Conservation (phyloP, 2,797 vertebrate genomes). For the Dicrostonyx torquatus region DNA sequence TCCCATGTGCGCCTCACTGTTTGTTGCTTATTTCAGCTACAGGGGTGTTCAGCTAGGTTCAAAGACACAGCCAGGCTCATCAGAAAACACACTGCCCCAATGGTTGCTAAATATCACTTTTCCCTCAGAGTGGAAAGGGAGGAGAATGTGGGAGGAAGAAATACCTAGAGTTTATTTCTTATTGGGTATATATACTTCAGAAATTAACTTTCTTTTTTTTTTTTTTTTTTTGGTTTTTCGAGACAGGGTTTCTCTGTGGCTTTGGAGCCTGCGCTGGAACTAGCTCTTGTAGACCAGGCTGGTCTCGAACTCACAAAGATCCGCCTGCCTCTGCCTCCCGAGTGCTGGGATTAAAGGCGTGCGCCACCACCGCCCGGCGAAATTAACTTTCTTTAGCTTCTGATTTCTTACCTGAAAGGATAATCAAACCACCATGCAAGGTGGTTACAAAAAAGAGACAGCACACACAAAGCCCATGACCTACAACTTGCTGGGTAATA, state of each 20-base stretch:
- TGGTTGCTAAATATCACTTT: not conserved
- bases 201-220: constrained; percentile 18
- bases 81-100: not conserved
- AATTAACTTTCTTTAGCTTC: constrained; percentile 2
- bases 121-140: not conserved
- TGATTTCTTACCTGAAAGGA: not conserved
- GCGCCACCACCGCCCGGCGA: too few species aligned
- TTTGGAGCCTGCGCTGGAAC: too few species aligned
- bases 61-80: not conserved
- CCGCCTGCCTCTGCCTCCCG: too few species aligned
- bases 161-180: not conserved
- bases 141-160: not conserved
- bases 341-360: too few species aligned
- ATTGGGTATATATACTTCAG: not conserved
- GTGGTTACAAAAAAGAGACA: not conserved
- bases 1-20: not conserved
- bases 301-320: too few species aligned
- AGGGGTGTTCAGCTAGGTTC: not conserved
- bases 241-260: too few species aligned
- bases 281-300: too few species aligned
- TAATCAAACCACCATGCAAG: not conserved
- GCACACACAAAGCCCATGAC: not conserved
- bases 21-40: not conserved
- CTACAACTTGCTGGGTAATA: not conserved
- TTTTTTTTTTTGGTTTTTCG: too few species aligned